Conservation (phyloP, 2,888 invertebrate species). For the Sarcophaga carnaria region DNA sequence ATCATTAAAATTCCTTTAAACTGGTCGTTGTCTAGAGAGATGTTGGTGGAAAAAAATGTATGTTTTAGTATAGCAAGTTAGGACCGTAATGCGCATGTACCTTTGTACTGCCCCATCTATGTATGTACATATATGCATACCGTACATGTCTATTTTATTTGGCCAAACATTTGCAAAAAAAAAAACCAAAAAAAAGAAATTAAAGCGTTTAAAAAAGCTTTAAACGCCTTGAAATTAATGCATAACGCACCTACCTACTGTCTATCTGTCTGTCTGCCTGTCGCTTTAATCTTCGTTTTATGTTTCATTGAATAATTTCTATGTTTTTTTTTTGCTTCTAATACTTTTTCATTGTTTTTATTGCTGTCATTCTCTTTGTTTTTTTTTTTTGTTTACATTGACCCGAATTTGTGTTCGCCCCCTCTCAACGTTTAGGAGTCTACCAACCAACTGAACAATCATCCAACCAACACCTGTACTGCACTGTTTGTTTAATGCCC, state of each 20-base stretch:
- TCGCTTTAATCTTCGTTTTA: neutral
- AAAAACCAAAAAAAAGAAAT: neutral
- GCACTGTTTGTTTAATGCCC: slow-evolving; percentile 4
- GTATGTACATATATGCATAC: neutral
- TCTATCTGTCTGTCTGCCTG: neutral
- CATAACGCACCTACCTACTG: slow-evolving; percentile 39
- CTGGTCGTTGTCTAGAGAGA: slow-evolving; percentile 10
- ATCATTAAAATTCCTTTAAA: slow-evolving; percentile 58
- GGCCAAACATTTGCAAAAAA: slow-evolving; percentile 45
- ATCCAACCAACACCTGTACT: slow-evolving; percentile 7
- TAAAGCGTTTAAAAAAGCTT: slow-evolving; percentile 26
- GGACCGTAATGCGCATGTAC: slow-evolving; percentile 56
- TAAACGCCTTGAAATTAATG: slow-evolving; percentile 60
- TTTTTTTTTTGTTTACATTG: slow-evolving; percentile 55
- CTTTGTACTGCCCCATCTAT: neutral
- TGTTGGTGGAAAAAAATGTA: slow-evolving; percentile 32
- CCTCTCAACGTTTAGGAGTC: neutral
- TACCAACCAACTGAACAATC: neutral
- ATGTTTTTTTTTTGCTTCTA: too few species aligned
- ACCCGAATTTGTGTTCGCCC: slow-evolving; percentile 41
- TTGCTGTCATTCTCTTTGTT: neutral
- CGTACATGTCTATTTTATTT: slow-evolving; percentile 44
- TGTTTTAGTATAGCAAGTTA: slow-evolving; percentile 50
- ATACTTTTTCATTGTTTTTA: neutral
- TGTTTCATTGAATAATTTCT: slow-evolving; percentile 36